Base-by-base conservation (phyloP, 2,113 vertebrate genomes). In the Pao palembangensis region DNA sequence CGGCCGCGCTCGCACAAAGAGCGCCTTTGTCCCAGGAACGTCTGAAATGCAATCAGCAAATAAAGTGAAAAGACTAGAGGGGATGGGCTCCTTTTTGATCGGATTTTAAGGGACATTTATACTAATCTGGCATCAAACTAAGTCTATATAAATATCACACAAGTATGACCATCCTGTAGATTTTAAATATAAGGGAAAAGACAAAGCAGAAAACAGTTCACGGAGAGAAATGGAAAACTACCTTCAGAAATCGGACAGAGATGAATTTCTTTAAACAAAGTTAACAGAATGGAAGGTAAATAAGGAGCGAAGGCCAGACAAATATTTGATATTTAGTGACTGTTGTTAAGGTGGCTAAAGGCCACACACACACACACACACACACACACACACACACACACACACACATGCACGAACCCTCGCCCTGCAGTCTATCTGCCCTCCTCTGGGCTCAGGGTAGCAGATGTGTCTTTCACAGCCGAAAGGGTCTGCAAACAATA, bases 271-370 rank as follows among this genome's bases (percentile, higher is more conserved):
- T 90, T 91, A 92, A 89, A 83, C 83, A 90, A 78, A 87, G 90
- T 82, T 93, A 94, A 93, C 80, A 93, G 75, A 88, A 77, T 88
- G 51, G 18, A 90, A 90, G 78, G 84, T 89, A 94, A 94, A 94
- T 86, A 93, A 58, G 65, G 86, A 83, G 81, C 88, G 91, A 94
- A 94, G 91, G 91, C 89, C 91, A 88, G 77, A 91, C 90, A 94
- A 94, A 96, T 93, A 94, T 92, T 93, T 93, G 90, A 91, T 90
- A 92, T 92, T 88, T 85, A 86, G 78, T 81, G 80, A 90, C 87
- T 85, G 75, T 85, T 73, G 60, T 80, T 79, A 65, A 70, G 42
- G 38, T 49, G 63, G 59, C 68, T 47, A 52, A 51, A 44, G 61
- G 67, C 62, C 15, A 12, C 56, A 56, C 56, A 65, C 41, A 41